A percentile compares a stretch with the other conserved stretches of the same genome.
These are phyloP conservation scores for Bagarius yarrelli DNA, from an alignment of 2,113 vertebrate species.

Conservation along the genomic window DNA sequence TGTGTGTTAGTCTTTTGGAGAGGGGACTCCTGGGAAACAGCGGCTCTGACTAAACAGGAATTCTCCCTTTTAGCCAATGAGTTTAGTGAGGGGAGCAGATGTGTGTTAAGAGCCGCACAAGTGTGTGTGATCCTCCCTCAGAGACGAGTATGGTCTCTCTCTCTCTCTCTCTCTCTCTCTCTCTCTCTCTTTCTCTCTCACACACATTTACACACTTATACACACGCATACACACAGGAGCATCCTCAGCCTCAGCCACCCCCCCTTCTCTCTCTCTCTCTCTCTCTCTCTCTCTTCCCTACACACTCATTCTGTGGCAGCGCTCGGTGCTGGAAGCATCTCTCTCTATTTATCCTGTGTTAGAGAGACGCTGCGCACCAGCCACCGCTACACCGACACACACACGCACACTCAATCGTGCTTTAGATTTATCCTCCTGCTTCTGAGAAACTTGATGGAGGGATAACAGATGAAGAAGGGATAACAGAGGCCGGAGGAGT, in stretches of 20 bases:
- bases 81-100: constrained; percentile 72
- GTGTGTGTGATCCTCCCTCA: constrained; percentile 60
- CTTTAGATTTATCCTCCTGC: background rate
- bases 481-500: background rate
- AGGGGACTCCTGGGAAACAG: constrained; percentile 68
- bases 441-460: constrained; percentile 4
- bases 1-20: constrained; percentile 33
- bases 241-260: constrained; percentile 32
- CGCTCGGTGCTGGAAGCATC: constrained; percentile 24
- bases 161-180: background rate
- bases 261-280: constrained; percentile 40
- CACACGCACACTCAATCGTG: background rate
- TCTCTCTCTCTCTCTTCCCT: constrained; percentile 17
- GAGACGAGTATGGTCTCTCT: constrained; percentile 60
- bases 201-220: background rate
- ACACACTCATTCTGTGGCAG: constrained; percentile 18
- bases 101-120: constrained; percentile 67
- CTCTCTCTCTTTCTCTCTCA: background rate
- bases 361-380: background rate
- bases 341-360: constrained; percentile 6
- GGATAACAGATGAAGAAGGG: constrained; percentile 13
- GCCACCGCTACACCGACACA: background rate
- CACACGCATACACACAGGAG: constrained; percentile 8
- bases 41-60: constrained; percentile 72
- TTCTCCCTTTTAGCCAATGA: constrained; percentile 75